These are phyloP conservation scores for Cyrtorhinus lividipennis DNA, from an alignment of 1,140 invertebrate species.

Conservation along the genomic window DNA sequence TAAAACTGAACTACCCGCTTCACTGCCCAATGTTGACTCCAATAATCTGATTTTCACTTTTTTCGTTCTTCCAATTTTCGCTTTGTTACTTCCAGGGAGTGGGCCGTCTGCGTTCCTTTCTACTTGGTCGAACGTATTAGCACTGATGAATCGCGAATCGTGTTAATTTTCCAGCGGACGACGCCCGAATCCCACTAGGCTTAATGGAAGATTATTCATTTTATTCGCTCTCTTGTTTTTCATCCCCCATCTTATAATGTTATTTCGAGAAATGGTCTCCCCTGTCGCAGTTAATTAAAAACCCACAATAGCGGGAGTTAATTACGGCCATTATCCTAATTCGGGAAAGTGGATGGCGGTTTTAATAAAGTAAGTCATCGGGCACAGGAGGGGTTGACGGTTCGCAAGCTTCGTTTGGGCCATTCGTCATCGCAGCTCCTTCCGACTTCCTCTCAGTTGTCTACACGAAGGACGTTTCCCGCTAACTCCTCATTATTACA, in stretches of 20 bases:
- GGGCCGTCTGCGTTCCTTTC: too few species aligned
- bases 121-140: too few species aligned
- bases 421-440: background rate
- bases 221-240: too few species aligned
- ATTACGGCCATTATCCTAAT: constrained; percentile 2
- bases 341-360: background rate
- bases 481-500: background rate
- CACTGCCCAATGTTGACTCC: background rate
- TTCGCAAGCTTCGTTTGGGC: background rate
- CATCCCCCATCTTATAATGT: too few species aligned
- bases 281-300: background rate
- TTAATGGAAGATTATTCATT: too few species aligned
- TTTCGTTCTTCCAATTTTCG: too few species aligned
- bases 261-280: too few species aligned
- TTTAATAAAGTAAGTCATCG: background rate
- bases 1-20: background rate
- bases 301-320: background rate
- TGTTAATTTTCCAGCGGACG: too few species aligned
- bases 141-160: too few species aligned
- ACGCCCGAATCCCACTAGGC: too few species aligned
- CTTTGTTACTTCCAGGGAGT: too few species aligned
- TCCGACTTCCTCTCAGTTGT: too few species aligned
- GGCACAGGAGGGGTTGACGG: background rate
- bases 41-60: background rate
- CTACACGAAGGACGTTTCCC: background rate